Conservation (phyloP, 2,113 vertebrate genomes). For the Dipodomys ordii region DNA sequence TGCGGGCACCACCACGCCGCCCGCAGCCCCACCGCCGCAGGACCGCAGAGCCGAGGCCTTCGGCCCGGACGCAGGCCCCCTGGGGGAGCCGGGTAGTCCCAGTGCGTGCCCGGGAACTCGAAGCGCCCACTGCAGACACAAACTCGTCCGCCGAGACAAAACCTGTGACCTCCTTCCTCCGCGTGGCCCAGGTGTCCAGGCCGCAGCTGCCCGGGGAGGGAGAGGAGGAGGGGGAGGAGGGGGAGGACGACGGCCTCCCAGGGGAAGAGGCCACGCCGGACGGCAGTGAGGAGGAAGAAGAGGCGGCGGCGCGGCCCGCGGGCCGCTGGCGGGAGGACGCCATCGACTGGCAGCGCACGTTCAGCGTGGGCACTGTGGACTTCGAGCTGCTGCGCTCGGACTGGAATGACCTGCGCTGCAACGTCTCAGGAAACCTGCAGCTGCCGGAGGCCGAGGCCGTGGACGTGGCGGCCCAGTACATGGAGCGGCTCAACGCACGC, state of each 20-base stretch:
- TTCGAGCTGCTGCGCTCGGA: constrained; percentile 97
- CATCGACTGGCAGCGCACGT: constrained; percentile 98
- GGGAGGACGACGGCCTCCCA: constrained; percentile 86
- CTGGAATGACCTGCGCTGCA: constrained; percentile 99
- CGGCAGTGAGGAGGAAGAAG: constrained; percentile 96
- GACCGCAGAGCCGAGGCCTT: neutral
- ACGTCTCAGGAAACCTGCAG: constrained; percentile 98
- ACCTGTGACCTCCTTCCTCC: constrained; percentile 91
- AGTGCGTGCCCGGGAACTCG: neutral
- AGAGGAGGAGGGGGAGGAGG: constrained; percentile 84
- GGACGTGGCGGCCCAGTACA: constrained; percentile 96
- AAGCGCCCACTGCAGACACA: neutral
- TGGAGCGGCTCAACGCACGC: constrained; percentile 96
- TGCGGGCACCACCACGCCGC: constrained; percentile 82
- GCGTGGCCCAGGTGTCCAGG: constrained; percentile 88
- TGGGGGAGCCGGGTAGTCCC: neutral
- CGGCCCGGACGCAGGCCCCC: neutral
- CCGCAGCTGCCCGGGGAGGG: constrained; percentile 85
- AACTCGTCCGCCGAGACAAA: constrained; percentile 83
- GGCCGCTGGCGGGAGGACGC: constrained; percentile 93
- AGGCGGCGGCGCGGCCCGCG: constrained; percentile 60
- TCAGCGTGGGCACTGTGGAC: constrained; percentile 96
- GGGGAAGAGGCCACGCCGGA: constrained; percentile 92
- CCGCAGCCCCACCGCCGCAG: constrained; percentile 33
- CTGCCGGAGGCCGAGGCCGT: constrained; percentile 96